Base-by-base conservation (phyloP, 2,113 vertebrate genomes). In the Percina caprodes region DNA sequence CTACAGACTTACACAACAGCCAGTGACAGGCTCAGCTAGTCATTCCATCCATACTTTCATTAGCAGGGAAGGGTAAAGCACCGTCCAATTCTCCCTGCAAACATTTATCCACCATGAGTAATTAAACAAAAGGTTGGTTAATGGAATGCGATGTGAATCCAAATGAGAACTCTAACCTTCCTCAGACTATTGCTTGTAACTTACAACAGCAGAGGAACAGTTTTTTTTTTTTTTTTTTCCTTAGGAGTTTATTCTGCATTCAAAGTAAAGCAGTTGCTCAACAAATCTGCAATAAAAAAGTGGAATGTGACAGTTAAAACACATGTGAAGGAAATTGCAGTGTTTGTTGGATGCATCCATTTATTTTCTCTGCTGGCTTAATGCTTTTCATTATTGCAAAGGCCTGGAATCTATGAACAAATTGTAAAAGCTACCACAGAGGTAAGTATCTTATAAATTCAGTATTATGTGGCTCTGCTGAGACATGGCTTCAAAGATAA, bases 91-190 rank as follows among this genome's bases (percentile, higher is more conserved):
- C 68, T 51, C 74, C 54, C 14, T 61, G 54, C 72, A 81, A 89
- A 83, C 81, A 68, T 85, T 77, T 65, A 81, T 84, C 82, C 74
- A 63, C 74, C 75, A 11, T 80, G 75, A 76, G 87, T 75, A 84
- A 91, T 88, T 81, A 86, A 77, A 77, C 49, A 77, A 74, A 83
- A 69, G 52, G 68, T 77, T 68, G 66, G 56, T 74, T 83, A 76
- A 89, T 69, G 54, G 59, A 80, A 88, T 72, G 65, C 61, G 48
- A 86, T 75, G 83, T 84, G 74, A 82, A 80, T 66, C 71, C 75
- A 76, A 87, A 82, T 59, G 54, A 76, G 56, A 82, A 66, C 19
- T 69, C 56, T 62, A 63, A 80, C 84, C 58, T 58, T 49, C 49
- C 39, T 46, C 56, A 21, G 15, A 55, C 69, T 66, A 30, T 6